Base-by-base conservation (phyloP, 1,140 invertebrate species). In the Hermetia illucens region DNA sequence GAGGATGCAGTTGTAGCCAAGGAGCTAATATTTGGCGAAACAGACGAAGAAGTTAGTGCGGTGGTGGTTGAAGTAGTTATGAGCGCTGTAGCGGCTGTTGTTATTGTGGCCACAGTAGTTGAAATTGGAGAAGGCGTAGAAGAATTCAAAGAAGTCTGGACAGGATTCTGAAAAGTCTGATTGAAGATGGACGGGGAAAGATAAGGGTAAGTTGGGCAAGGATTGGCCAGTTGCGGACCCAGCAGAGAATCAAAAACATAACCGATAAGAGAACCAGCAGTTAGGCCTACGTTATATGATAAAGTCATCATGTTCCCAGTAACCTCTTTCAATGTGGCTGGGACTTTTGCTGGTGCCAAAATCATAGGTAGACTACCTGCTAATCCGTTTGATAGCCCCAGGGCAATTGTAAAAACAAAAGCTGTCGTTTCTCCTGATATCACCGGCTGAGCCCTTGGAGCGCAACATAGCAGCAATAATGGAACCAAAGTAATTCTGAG, bases 281-380 rank as follows among this genome's bases (percentile, higher is more conserved):
- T 80, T 19, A 92, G 64, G 2, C 88, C 87, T 27, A 84, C 71
- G 50, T 80, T 88, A 53, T 93, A 93, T 0, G 83, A 85, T 1
- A 92, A 51, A 0, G 86, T 92, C 87, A 93, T 93, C 47, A 92
- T 87, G 48, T 93, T 92, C 36, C 86, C 86, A 77, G 67, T 78
- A 1, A 86, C 64, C 62, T 87, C 82, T 36, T 78, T 69, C 40
- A 79, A 69, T n/a, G 80, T 72, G 38, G 80, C 77, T 2, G 75
- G 67, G 2, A 92, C 85, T 54, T 82, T 77, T 21, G 73, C 75
- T 5, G 87, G 84, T 1, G 87, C 87, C 41, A 86, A 71, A 35
- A 92, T 88, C 84, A 92, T 92, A 1, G 88, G 88, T 8, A 91
- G 71, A 42, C 84, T 88, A 2, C 89, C 88, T 38, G 91, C 74